phyloP scores from a whole-genome alignment of 2,113 vertebrate genomes.

The human (Homo sapiens) region DNA sequence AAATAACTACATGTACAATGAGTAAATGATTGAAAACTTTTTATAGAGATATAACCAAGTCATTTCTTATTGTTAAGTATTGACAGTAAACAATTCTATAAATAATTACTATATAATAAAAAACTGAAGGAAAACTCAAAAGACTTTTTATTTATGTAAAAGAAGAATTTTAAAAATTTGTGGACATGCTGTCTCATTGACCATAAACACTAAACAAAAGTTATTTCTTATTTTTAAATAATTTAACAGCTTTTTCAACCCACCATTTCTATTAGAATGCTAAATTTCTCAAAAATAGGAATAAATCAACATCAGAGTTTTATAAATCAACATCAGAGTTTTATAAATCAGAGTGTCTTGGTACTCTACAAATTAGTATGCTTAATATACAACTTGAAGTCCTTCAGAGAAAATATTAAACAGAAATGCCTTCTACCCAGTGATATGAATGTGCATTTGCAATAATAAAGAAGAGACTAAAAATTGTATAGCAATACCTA shows the following conservation, averaged over 20 bases:
- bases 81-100: neutral
- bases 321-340: neutral
- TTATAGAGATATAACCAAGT: neutral
- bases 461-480: neutral
- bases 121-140: neutral
- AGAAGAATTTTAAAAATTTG: neutral
- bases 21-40: neutral
- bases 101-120: neutral
- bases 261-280: neutral
- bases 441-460: neutral
- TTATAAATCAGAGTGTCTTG: neutral
- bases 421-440: neutral
- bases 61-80: neutral
- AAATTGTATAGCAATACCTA: neutral
- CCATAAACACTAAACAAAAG: neutral
- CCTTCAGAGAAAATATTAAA: neutral
- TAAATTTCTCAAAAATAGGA: neutral
- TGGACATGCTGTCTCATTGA: neutral
- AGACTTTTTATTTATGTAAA: neutral
- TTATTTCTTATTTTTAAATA: neutral
- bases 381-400: neutral
- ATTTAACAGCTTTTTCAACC: neutral
- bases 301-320: neutral
- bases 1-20: neutral
- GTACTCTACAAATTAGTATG: neutral